Evolutionary conservation across 2,888 invertebrate species (phyloP).

Genomic region (Xanthostigma xanthostigma): DNA sequence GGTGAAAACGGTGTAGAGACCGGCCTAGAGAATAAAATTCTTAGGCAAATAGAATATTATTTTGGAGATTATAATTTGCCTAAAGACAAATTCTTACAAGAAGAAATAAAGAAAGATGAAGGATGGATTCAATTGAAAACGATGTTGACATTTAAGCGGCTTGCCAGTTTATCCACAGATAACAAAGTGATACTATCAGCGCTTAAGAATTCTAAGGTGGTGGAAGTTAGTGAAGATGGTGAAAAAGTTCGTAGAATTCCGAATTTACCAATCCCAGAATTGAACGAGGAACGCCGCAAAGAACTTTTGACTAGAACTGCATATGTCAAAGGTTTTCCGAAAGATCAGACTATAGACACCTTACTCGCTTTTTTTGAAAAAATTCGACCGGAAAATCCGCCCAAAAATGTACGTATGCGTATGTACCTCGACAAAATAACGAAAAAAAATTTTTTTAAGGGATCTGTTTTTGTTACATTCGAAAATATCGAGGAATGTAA

Average conservation of each 20-base stretch:
- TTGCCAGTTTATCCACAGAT: slow-evolving; percentile 57
- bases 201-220: slow-evolving; percentile 52
- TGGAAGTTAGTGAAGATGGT: slow-evolving; percentile 48
- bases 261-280: slow-evolving; percentile 65
- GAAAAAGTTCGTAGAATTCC: slow-evolving; percentile 55
- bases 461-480: slow-evolving; percentile 85
- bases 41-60: slow-evolving; percentile 52
- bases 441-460: slow-evolving; percentile 63
- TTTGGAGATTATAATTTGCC: slow-evolving; percentile 83
- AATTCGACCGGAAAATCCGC: slow-evolving; percentile 21
- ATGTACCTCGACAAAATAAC: slow-evolving; percentile 43
- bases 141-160: slow-evolving; percentile 77
- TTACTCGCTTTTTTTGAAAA: slow-evolving; percentile 57
- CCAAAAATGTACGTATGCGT: slow-evolving; percentile 49
- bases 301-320: slow-evolving; percentile 60
- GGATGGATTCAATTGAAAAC: slow-evolving; percentile 82
- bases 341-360: slow-evolving; percentile 46
- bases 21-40: slow-evolving; percentile 40
- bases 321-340: slow-evolving; percentile 79
- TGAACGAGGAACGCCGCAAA: slow-evolving; percentile 68
- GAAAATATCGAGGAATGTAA: slow-evolving; percentile 65
- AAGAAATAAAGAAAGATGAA: slow-evolving; percentile 69
- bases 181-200: slow-evolving; percentile 54
- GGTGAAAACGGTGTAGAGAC: neutral
- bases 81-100: slow-evolving; percentile 84